These are phyloP conservation scores for Pecten maximus DNA, from an alignment of 2,888 invertebrate genomes.

Conservation along the genomic window DNA sequence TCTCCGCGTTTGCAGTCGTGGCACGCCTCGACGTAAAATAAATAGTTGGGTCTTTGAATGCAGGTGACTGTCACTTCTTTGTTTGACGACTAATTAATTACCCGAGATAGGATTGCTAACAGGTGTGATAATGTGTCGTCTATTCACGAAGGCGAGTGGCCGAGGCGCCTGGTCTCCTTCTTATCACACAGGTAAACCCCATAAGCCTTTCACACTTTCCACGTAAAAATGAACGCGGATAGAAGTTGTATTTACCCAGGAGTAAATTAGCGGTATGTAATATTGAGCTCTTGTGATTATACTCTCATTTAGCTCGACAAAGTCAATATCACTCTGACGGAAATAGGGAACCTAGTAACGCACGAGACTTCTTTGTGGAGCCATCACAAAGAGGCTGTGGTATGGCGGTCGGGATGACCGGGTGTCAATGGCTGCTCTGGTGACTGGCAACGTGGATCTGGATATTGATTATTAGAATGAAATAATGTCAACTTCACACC, in stretches of 20 bases:
- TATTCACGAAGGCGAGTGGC: constrained; percentile 6
- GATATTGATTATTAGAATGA: neutral
- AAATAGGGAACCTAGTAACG: constrained; percentile 17
- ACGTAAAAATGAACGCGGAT: constrained; percentile 37
- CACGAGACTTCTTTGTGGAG: constrained; percentile 8
- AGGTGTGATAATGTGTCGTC: constrained; percentile 50
- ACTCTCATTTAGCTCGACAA: constrained; percentile 43
- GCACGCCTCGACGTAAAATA: constrained; percentile 3
- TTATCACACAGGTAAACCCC: constrained; percentile 20
- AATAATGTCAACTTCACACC: neutral
- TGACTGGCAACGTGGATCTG: neutral
- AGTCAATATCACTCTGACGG: constrained; percentile 21
- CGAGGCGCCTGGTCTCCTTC: neutral
- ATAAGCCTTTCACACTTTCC: constrained; percentile 33
- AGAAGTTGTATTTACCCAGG: constrained; percentile 45
- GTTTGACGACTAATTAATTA: constrained; percentile 52
- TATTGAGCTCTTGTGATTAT: constrained; percentile 49
- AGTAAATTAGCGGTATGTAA: constrained; percentile 48
- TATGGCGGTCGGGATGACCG: constrained; percentile 17
- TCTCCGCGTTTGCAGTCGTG: neutral
- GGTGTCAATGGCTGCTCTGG: neutral
- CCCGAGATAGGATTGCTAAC: constrained; percentile 44
- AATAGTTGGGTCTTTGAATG: constrained; percentile 14
- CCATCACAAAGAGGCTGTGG: neutral
- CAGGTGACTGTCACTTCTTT: constrained; percentile 47